A percentile compares a stretch with the other conserved stretches of the same genome.
These are phyloP conservation scores for Whitmania pigra DNA, from an alignment of 1,140 invertebrate genomes.

Conservation along the genomic window DNA sequence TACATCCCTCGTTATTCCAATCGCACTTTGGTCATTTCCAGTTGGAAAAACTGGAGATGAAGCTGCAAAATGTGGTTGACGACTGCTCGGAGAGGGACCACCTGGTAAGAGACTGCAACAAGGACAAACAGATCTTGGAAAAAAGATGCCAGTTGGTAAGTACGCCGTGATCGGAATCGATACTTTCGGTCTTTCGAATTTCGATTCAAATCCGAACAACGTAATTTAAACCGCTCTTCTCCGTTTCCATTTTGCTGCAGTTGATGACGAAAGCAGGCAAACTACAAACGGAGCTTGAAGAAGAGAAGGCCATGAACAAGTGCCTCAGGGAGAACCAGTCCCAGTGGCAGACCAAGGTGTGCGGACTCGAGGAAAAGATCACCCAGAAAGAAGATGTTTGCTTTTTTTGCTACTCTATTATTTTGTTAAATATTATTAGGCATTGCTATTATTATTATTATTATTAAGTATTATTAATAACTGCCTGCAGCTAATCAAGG, in stretches of 20 bases:
- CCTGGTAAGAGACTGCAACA: conserved; percentile 35
- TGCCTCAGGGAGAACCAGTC: conserved; percentile 63
- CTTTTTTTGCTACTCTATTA: conserved; percentile 18
- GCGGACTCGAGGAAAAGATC: conserved; percentile 52
- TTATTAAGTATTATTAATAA: no score
- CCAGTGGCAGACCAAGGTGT: conserved; percentile 58
- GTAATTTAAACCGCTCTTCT: no score
- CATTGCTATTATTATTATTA: conserved; percentile 6
- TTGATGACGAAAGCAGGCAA: conserved; percentile 26
- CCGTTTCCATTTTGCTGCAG: conserved; percentile 9
- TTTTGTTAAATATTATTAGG: background rate
- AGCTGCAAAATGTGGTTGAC: conserved; percentile 36
- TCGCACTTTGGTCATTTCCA: conserved; percentile 24
- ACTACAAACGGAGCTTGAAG: conserved; percentile 54
- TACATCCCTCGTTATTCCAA: no score
- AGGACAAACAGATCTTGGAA: conserved; percentile 56
- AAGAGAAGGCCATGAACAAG: conserved; percentile 64
- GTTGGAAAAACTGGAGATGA: conserved; percentile 39
- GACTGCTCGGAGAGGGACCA: conserved; percentile 40
- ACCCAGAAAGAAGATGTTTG: conserved; percentile 48
- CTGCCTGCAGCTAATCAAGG: conserved; percentile 52
- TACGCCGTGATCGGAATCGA: background rate
- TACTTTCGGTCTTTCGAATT: background rate
- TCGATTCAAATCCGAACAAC: background rate
- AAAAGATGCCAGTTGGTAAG: conserved; percentile 46